Evolutionary conservation across 2,113 vertebrate genomes (phyloP), one percentile per base, ranked within the genome.

Genomic region (Ancistrus triradiatus): DNA sequence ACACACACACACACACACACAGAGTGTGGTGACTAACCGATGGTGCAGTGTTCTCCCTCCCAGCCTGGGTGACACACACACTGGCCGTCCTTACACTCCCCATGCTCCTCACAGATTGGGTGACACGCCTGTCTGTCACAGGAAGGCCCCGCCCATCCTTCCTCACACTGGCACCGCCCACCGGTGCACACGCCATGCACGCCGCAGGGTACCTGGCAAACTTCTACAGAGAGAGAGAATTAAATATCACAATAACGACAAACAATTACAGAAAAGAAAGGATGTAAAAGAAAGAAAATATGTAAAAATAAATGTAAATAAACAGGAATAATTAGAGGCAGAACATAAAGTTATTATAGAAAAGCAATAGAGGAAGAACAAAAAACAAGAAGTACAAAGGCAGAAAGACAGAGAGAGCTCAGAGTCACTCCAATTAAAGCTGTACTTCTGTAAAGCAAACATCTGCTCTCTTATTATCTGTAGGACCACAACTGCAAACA

Each of bases 1-100:
- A n/a, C n/a, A n/a, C n/a, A n/a, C n/a, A n/a, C n/a, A n/a, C n/a
- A n/a, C n/a, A n/a, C n/a, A n/a, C n/a, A n/a, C n/a, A 40, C 1
- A 10, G 2, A 40, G 13, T 40, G 37, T 10, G 37, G 37, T 8
- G 37, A 10, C 92, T 91, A 88, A 99, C 96, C 95, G 7, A 96
- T 95, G 72, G 93, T 94, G 74, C 96, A 99, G 81, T 95, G 95
- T 66, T 98, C 95, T 24, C 96, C 96, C 80, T 99, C 95, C 96
- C 95, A 98, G 80, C 96, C 96, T 0, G 95, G 91, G 78, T 94
- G 95, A 80, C 96, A 99, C 81, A 97, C 88, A 73, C 96, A 99
- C 78, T 89, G 91, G 17, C 96, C 96, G 0, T 97, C 94, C 77
- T 88, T 92, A 78, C 96, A 99, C 72, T 94, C 92, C 9, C 96